Percentiles rank a stretch among this genome's conserved stretches.
These are phyloP conservation scores for Hypocryptadius cinnamomeus DNA, from an alignment of 2,113 vertebrate genomes.

Conservation along the genomic window DNA sequence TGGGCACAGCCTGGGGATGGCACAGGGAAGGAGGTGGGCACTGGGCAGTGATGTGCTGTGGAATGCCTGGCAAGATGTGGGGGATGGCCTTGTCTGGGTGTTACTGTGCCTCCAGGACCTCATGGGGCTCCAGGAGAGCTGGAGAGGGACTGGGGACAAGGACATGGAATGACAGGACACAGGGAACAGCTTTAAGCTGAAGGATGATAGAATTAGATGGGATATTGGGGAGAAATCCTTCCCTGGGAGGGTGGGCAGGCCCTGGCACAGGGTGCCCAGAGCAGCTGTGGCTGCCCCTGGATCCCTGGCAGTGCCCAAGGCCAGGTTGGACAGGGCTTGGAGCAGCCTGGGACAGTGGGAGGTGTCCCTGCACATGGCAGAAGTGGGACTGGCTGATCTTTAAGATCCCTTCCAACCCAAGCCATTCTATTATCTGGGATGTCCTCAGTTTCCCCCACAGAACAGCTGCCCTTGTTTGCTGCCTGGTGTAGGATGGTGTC, in stretches of 20 bases:
- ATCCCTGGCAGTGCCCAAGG: not conserved
- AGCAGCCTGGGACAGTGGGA: not conserved
- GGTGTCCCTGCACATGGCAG: not conserved
- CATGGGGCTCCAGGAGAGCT: not conserved
- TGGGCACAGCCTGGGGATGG: not conserved
- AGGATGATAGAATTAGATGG: not conserved
- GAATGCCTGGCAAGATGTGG: not conserved
- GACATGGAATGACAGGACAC: not conserved
- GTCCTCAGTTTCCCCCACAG: not conserved
- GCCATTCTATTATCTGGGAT: not conserved
- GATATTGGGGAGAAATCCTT: rapidly evolving
- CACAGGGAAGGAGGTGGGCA: not conserved
- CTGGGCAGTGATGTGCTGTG: not conserved
- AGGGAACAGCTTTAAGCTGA: not conserved
- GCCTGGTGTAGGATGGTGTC: not conserved
- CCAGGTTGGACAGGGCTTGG: not conserved
- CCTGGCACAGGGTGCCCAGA: not conserved
- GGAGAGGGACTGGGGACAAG: not conserved
- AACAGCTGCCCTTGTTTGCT: not conserved
- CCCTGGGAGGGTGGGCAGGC: not conserved
- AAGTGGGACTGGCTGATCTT: rapidly evolving
- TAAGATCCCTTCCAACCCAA: not conserved
- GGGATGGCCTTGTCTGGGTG: not conserved
- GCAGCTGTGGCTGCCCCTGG: not conserved
- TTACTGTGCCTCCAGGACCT: not conserved